Conservation (phyloP, 1,140 invertebrate species). For the Drosophila nasuta region DNA sequence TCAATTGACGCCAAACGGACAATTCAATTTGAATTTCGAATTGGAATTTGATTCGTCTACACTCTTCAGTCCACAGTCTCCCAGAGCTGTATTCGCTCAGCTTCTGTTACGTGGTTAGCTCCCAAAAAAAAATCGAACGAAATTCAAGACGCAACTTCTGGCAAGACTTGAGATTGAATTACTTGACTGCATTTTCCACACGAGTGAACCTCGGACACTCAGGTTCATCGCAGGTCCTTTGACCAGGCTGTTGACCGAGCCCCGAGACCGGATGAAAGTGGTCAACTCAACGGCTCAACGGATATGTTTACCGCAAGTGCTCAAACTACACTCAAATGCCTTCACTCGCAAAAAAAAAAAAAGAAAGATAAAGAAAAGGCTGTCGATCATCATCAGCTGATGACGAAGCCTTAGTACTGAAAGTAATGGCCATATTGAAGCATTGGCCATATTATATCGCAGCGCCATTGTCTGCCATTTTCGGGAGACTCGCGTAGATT, state of each 20-base stretch:
- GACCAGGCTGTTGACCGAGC: conserved; percentile 63
- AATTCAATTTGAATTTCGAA: conserved; percentile 53
- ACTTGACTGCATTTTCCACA: conserved; percentile 78
- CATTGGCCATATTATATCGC: conserved; percentile 20
- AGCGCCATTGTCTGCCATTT: conserved; percentile 52
- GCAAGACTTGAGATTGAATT: conserved; percentile 70
- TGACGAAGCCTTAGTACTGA: conserved; percentile 48
- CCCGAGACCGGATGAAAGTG: conserved; percentile 76
- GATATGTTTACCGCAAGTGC: conserved; percentile 74
- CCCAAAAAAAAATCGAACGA: conserved; percentile 25
- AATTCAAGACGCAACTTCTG: conserved; percentile 53
- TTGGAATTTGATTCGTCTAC: conserved; percentile 57
- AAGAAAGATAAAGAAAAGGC: conserved; percentile 8
- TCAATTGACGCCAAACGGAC: conserved; percentile 64
- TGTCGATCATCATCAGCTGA: conserved; percentile 10
- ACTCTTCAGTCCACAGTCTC: conserved; percentile 9
- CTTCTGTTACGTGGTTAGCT: conserved; percentile 58
- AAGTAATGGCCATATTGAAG: conserved; percentile 13
- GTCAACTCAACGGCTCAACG: conserved; percentile 67
- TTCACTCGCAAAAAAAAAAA: conserved; percentile 25
- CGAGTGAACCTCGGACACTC: conserved; percentile 67
- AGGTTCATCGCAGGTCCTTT: conserved; percentile 70
- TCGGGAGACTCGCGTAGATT: conserved; percentile 31
- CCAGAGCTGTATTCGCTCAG: conserved; percentile 26
- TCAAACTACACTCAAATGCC: conserved; percentile 56